Conservation (phyloP, 2,888 invertebrate genomes). For the Nudaria mundana region DNA sequence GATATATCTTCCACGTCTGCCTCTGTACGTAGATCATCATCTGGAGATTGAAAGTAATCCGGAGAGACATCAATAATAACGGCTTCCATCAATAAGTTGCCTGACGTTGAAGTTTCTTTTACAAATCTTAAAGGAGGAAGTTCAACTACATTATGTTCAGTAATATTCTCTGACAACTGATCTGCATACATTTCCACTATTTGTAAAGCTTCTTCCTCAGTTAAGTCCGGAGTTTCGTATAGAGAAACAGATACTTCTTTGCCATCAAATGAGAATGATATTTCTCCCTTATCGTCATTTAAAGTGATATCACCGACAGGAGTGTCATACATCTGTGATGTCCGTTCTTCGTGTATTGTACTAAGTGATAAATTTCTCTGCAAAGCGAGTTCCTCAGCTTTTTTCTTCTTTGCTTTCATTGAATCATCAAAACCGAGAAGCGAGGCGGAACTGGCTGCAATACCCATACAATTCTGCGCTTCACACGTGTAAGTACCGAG, state of each 20-base stretch:
- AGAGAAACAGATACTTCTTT: slow-evolving; percentile 95
- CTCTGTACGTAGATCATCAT: slow-evolving; percentile 91
- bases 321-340: slow-evolving; percentile 93
- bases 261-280: slow-evolving; percentile 95
- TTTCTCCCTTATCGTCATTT: slow-evolving; percentile 89
- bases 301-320: slow-evolving; percentile 88
- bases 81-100: slow-evolving; percentile 94
- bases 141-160: slow-evolving; percentile 92
- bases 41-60: slow-evolving; percentile 89
- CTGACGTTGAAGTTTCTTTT: slow-evolving; percentile 93
- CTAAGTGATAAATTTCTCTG: slow-evolving; percentile 92
- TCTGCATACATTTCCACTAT: slow-evolving; percentile 97
- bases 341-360: slow-evolving; percentile 94
- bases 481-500: slow-evolving; percentile 95
- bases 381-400: slow-evolving; percentile 74
- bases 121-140: slow-evolving; percentile 93
- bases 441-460: slow-evolving; percentile 93
- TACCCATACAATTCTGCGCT: slow-evolving; percentile 95
- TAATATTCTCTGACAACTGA: slow-evolving; percentile 93
- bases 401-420: slow-evolving; percentile 77
- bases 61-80: slow-evolving; percentile 94
- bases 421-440: slow-evolving; percentile 92
- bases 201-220: slow-evolving; percentile 94
- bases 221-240: slow-evolving; percentile 95
- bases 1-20: slow-evolving; percentile 93